Evolutionary conservation across 2,113 vertebrate species (phyloP), one percentile per base, ranked within the genome.

Genomic region (Pithys albifrons): DNA sequence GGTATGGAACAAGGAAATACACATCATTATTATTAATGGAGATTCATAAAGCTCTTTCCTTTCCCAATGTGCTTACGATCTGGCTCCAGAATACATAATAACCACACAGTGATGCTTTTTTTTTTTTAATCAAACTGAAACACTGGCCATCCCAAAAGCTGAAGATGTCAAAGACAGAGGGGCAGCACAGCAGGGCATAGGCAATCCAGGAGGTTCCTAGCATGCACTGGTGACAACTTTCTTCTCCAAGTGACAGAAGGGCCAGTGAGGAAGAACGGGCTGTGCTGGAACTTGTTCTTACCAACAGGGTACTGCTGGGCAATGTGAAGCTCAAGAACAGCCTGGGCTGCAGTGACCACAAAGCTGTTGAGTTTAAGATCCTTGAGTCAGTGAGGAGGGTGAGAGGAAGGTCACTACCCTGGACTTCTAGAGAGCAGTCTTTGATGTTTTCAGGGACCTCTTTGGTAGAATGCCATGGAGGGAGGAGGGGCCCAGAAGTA

Each of bases 351-450:
- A 59, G 39, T 29, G 24, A 52, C 20, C 45, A 39, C 1, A 19
- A 67, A 61, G 33, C 0, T 0, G 28, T 1, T 1, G 10, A 52
- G 51, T 52, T 59, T 41, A 61, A 61, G 39, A 64, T n/a, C 24
- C 28, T n/a, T 17, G 23, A 6, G 11, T 24, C 33, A 75, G 46
- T 48, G n/a, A 69, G n/a, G 16, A 54, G 9, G 33, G 11, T 22
- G 13, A 41, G 7, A 75, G 54, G 24, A 52, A 66, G 45, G 28
- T 12, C 46, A 25, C 33, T 17, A 5, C 46, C 10, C 13, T 31
- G 28, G 46, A 61, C 23, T 74, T 61, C 55, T 18, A 17, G 54
- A 61, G 2, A 61, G 24, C 23, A 46, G 33, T 61, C 9, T 46
- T 24, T 29, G 19, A 24, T 17, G 17, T 48, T 11, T 41, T 54